phyloP scores from a whole-genome alignment of 2,113 vertebrate genomes.

The Lepus americanus region DNA sequence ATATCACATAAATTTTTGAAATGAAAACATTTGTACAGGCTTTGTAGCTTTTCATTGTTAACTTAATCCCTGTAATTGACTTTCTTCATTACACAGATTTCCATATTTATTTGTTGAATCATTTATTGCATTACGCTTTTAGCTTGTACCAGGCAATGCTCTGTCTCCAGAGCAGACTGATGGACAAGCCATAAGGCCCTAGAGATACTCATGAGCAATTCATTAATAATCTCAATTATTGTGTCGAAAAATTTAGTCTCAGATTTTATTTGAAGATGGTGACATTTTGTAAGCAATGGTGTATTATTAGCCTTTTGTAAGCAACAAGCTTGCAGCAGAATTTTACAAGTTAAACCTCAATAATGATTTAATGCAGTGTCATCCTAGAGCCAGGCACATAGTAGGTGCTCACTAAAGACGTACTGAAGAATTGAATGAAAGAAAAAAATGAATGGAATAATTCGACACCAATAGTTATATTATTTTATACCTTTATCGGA shows the following conservation, averaged over 20 bases:
- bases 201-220: background rate
- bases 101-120: background rate
- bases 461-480: background rate
- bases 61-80: background rate
- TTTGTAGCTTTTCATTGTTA: conserved; percentile 44
- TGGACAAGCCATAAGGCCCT: background rate
- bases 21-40: background rate
- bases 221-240: background rate
- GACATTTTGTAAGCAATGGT: background rate
- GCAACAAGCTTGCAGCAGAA: background rate
- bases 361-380: background rate
- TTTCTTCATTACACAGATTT: background rate
- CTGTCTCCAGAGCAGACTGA: background rate
- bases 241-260: background rate
- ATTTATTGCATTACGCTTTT: background rate
- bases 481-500: background rate
- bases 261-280: conserved; percentile 47
- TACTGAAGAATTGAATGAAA: background rate
- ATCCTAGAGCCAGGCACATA: background rate
- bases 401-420: background rate
- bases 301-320: background rate
- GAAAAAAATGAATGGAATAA: background rate
- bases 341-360: background rate
- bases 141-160: background rate
- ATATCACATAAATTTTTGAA: conserved; percentile 9